Evolutionary conservation across 2,888 invertebrate genomes (phyloP), one percentile per base, ranked within the genome.

Genomic region (Spilosoma lubricipeda): DNA sequence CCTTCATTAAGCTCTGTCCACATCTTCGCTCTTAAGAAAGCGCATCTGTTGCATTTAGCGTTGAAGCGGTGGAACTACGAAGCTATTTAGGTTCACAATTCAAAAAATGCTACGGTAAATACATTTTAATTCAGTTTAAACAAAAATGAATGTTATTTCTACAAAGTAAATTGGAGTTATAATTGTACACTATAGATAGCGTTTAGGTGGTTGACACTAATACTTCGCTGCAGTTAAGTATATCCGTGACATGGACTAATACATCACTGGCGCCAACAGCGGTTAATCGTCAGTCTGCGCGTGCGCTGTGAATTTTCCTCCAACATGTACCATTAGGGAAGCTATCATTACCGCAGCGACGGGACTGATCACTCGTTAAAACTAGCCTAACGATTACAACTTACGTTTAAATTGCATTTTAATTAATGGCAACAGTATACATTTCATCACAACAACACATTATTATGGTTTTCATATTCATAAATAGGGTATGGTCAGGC

Each of bases 271-370:
- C 93, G 93, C 93, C 94, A 91, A 85, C 86, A 85, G 86, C 85
- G 88, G 89, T 88, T 93, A 93, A 93, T 92, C 91, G 90, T 84
- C 86, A 86, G 93, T 92, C 93, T 93, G 93, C 90, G 93, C 90
- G 91, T 91, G 92, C 92, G 90, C 87, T 90, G 94, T 88, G 91
- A 92, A 93, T 94, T 95, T 94, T 91, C 93, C 92, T n/a, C 90
- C 89, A 86, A 88, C 88, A 89, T 86, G 86, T 83, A 88, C 89
- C 90, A 92, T 93, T 92, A 92, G 92, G 93, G 93, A 94, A 94
- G 93, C 93, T 93, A 91, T 94, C 94, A 94, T 95, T 95, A 94
- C 87, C 87, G 82, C 86, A 92, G 93, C 93, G 93, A 94, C 94
- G 90, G 92, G 90, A 91, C 90, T 92, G 92, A 90, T 91, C 90